Evolutionary conservation across 2,797 vertebrate species (phyloP).

Genomic region (Euthynnus affinis): DNA sequence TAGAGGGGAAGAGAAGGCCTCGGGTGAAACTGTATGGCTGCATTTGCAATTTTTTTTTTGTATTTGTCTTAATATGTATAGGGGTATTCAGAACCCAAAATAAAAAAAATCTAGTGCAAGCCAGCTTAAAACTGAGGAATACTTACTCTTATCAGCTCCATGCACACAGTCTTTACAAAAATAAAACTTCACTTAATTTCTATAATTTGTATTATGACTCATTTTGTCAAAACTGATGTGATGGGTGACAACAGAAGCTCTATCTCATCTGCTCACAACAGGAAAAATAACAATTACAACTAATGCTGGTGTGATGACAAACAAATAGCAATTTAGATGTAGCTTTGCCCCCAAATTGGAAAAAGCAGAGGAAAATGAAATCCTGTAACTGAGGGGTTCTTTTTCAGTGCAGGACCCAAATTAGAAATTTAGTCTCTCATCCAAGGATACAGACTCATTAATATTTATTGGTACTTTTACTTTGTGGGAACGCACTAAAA

Average conservation of each 20-base stretch:
- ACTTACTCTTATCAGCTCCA: background rate
- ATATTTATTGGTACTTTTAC: constrained; percentile 81
- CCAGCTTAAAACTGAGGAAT: background rate
- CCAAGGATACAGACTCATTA: constrained; percentile 71
- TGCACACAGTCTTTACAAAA: background rate
- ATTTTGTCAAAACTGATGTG: constrained; percentile 33
- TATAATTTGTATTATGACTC: constrained; percentile 29
- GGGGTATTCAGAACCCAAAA: background rate
- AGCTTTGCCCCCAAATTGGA: constrained; percentile 28
- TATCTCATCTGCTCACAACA: constrained; percentile 35
- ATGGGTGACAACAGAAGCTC: constrained; percentile 38
- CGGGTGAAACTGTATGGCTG: constrained; percentile 22
- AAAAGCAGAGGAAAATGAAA: constrained; percentile 68
- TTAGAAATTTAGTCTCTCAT: constrained; percentile 73
- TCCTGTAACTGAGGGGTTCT: constrained; percentile 63
- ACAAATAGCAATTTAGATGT: constrained; percentile 59
- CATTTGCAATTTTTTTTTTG: constrained; percentile 29
- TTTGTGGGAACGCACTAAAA: constrained; percentile 69
- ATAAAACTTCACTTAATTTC: background rate
- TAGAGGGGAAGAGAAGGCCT: constrained; percentile 1
- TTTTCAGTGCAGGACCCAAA: constrained; percentile 72
- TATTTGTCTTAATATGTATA: constrained; percentile 25
- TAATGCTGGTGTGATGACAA: constrained; percentile 41
- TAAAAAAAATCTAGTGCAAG: no score
- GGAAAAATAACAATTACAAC: constrained; percentile 8